phyloP scores from a whole-genome alignment of 2,797 vertebrate species.

The Pangasius mekongensis region DNA sequence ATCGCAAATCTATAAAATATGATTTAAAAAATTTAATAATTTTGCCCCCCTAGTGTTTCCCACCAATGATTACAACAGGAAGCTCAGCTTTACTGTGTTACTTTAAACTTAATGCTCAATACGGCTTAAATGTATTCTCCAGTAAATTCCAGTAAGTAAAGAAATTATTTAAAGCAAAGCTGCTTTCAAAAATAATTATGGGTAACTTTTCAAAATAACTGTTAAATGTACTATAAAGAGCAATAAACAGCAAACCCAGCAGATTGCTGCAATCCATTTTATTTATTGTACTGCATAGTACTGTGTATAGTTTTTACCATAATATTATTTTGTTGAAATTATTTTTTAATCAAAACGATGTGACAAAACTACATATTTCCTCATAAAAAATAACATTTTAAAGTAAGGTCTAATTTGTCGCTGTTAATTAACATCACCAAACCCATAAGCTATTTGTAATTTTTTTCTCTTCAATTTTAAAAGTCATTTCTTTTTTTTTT shows the following conservation, averaged over 20 bases:
- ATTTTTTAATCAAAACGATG: not conserved
- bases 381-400: not conserved
- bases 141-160: not conserved
- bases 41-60: not conserved
- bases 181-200: not conserved
- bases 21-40: not conserved
- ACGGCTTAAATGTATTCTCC: not conserved
- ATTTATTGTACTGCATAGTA: not conserved
- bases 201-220: not conserved
- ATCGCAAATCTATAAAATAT: not conserved
- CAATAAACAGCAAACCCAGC: not conserved
- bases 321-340: not conserved
- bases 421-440: not conserved
- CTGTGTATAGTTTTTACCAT: not conserved
- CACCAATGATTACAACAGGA: not conserved
- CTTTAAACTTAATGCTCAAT: not conserved
- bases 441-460: not conserved
- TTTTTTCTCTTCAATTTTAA: not conserved
- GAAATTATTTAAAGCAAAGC: not conserved
- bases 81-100: not conserved
- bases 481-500: no score
- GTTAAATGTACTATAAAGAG: not conserved
- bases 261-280: not conserved
- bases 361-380: not conserved
- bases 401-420: not conserved